Conservation (phyloP, 2,888 invertebrate genomes). For the Athalia circularis region DNA sequence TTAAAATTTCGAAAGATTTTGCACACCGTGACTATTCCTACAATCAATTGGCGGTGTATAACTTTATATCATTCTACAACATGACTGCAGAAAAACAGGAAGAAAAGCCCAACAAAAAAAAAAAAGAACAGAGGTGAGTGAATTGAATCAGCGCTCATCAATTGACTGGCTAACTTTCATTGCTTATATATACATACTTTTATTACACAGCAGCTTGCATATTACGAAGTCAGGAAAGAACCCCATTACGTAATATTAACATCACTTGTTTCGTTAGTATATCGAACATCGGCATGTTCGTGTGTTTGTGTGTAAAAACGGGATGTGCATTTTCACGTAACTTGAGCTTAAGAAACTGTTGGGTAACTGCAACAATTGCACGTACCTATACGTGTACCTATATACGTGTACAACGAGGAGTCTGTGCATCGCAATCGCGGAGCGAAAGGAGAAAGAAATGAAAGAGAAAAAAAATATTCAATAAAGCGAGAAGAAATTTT, state of each 20-base stretch:
- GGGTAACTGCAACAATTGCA: neutral
- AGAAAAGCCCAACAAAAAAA: neutral
- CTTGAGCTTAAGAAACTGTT: constrained; percentile 26
- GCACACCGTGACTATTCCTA: too few relatives aligned
- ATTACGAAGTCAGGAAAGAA: neutral
- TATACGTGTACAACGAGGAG: too few relatives aligned
- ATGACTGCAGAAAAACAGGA: neutral
- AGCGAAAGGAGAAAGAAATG: too few relatives aligned
- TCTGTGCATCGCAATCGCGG: too few relatives aligned
- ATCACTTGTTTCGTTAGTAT: neutral
- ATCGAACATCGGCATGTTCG: neutral
- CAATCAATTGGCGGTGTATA: too few relatives aligned
- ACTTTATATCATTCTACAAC: neutral
- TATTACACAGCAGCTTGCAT: neutral
- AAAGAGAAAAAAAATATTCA: too few relatives aligned
- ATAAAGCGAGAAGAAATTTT: too few relatives aligned
- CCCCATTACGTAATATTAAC: constrained; percentile 2
- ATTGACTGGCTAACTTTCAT: constrained; percentile 33
- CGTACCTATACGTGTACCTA: neutral
- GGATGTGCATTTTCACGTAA: constrained; percentile 30
- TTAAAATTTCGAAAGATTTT: too few relatives aligned
- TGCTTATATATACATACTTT: neutral
- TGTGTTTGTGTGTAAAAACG: neutral
- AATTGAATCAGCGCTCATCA: constrained; percentile 24
- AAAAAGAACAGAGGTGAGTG: neutral